These are phyloP conservation scores for Geotria australis DNA, from an alignment of 2,797 vertebrate genomes.

Conservation along the genomic window DNA sequence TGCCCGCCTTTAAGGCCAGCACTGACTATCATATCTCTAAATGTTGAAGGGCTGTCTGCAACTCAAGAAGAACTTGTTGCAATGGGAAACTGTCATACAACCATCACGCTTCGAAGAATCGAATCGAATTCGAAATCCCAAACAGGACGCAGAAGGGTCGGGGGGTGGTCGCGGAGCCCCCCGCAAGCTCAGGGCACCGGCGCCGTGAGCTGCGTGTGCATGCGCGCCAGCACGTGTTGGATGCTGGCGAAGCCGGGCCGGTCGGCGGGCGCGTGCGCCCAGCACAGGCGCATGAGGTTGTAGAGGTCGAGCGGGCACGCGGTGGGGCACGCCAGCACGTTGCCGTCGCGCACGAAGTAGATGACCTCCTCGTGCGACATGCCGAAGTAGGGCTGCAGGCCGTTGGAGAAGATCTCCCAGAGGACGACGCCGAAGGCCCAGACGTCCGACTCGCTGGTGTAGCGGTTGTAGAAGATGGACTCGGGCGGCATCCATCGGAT, in stretches of 20 bases:
- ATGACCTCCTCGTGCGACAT: constrained; percentile 97
- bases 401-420: constrained; percentile 89
- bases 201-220: constrained; percentile 26
- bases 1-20: too few species aligned
- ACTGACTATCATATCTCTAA: too few species aligned
- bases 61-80: too few species aligned
- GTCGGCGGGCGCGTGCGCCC: constrained; percentile 50
- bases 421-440: constrained; percentile 90
- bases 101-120: too few species aligned
- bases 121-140: too few species aligned
- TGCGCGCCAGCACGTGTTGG: constrained; percentile 64
- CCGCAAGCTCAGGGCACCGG: constrained; percentile 2
- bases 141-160: too few species aligned
- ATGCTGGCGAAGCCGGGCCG: constrained; percentile 64
- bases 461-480: constrained; percentile 95
- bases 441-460: constrained; percentile 78
- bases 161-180: too few species aligned
- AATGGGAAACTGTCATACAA: too few species aligned
- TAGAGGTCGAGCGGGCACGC: constrained; percentile 71
- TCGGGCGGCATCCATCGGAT: constrained; percentile 98
- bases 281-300: constrained; percentile 85
- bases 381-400: constrained; percentile 87
- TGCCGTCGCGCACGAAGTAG: constrained; percentile 74
- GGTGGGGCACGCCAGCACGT: constrained; percentile 52
- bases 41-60: too few species aligned